These are phyloP conservation scores for Elegia similella DNA, from an alignment of 2,888 invertebrate species.

Conservation along the genomic window DNA sequence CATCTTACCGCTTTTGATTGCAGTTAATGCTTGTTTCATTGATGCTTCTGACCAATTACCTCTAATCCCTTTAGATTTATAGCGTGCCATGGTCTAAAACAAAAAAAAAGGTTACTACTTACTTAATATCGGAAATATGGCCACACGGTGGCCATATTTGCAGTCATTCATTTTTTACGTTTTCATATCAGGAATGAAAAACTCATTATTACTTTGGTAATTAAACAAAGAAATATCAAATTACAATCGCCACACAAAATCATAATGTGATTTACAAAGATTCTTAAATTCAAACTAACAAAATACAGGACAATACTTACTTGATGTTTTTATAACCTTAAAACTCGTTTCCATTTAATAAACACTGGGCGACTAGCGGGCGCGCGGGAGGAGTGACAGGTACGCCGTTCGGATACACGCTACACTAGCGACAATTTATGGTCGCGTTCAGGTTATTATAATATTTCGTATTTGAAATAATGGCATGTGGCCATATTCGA, in stretches of 20 bases:
- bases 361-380: slow-evolving; percentile 21
- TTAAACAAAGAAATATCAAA: slow-evolving; percentile 24
- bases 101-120: slow-evolving; percentile 11
- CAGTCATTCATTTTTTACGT: slow-evolving; percentile 23
- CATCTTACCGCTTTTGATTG: slow-evolving; percentile 22
- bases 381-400: slow-evolving; percentile 20
- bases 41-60: slow-evolving; percentile 26
- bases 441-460: slow-evolving; percentile 22
- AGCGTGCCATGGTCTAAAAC: slow-evolving; percentile 24
- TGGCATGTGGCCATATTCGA: slow-evolving; percentile 4
- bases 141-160: slow-evolving; percentile 23
- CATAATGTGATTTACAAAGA: too few relatives aligned
- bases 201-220: slow-evolving; percentile 24
- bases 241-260: too few relatives aligned
- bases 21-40: slow-evolving; percentile 23
- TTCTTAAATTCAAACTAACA: slow-evolving; percentile 19
- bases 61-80: slow-evolving; percentile 19
- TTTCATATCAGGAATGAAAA: slow-evolving; percentile 23
- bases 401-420: slow-evolving; percentile 23
- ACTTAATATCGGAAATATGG: slow-evolving; percentile 22
- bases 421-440: slow-evolving; percentile 24
- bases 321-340: slow-evolving; percentile 23
- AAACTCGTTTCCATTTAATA: slow-evolving; percentile 16
- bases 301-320: slow-evolving; percentile 23
- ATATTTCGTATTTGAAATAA: slow-evolving; percentile 20